Conservation (phyloP, 2,888 invertebrate species). For the Dynastes maya region DNA sequence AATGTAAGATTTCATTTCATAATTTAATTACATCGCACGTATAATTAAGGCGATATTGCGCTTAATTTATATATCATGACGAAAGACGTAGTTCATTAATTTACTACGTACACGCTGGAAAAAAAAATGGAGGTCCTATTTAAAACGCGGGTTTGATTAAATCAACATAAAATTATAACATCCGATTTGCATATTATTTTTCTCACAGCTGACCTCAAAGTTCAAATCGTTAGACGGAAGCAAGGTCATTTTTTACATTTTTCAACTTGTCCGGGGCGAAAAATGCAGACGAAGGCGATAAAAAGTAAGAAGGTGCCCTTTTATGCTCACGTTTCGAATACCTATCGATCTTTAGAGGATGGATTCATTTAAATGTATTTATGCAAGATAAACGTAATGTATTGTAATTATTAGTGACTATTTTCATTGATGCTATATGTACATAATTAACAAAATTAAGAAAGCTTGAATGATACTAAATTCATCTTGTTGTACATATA, state of each 20-base stretch:
- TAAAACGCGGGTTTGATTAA: constrained; percentile 29
- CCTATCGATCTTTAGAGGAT: no score
- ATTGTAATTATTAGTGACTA: no score
- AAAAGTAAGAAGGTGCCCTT: neutral
- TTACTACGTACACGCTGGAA: constrained; percentile 11
- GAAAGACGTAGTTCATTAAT: constrained; percentile 35
- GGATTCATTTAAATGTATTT: no score
- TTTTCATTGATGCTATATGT: no score
- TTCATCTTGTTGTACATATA: no score
- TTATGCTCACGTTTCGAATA: neutral
- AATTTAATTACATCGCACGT: constrained; percentile 22
- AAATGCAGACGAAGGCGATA: constrained; percentile 7
- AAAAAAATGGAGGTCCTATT: constrained; percentile 21
- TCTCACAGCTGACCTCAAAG: constrained; percentile 50
- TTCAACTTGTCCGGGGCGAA: constrained; percentile 22
- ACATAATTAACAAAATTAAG: no score
- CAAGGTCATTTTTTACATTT: constrained; percentile 48
- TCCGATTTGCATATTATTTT: constrained; percentile 49
- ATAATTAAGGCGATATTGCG: constrained; percentile 31
- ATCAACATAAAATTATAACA: constrained; percentile 37
- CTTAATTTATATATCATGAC: constrained; percentile 27
- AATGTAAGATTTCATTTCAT: constrained; percentile 8
- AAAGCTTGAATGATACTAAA: no score
- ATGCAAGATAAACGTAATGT: no score
- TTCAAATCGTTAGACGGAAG: constrained; percentile 46